Evolutionary conservation across 2,888 invertebrate genomes (phyloP).

Genomic region (Choreutis nemorana): DNA sequence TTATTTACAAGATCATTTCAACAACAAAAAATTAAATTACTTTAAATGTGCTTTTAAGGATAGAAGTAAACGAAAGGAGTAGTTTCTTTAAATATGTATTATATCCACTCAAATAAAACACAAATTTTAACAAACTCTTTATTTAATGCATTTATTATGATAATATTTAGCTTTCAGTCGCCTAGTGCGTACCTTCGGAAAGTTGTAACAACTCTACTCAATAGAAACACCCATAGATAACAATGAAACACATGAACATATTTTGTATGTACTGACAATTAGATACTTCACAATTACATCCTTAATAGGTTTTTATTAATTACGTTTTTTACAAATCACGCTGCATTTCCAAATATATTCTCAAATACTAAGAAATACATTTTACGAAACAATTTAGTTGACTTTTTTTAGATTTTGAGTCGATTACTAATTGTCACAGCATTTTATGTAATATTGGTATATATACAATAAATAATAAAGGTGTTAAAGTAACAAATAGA

Average conservation of each 20-base stretch:
- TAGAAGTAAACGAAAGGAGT: too few relatives aligned
- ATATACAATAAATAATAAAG: constrained; percentile 7
- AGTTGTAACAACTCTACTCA: constrained; percentile 57
- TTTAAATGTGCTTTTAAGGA: too few relatives aligned
- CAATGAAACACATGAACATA: neutral
- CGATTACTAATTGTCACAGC: constrained; percentile 3
- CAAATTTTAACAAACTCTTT: constrained; percentile 58
- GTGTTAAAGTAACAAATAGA: constrained; percentile 14
- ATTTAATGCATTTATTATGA: constrained; percentile 64
- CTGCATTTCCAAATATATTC: too few relatives aligned
- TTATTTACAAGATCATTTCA: too few relatives aligned
- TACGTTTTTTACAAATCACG: too few relatives aligned
- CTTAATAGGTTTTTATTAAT: too few relatives aligned
- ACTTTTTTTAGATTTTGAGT: constrained; percentile 2
- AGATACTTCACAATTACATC: too few relatives aligned
- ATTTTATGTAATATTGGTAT: constrained; percentile 7
- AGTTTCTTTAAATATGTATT: too few relatives aligned
- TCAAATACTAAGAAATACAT: constrained; percentile 4
- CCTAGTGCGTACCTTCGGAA: constrained; percentile 67
- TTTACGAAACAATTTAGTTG: constrained; percentile 7
- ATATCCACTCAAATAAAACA: constrained; percentile 21
- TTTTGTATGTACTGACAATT: too few relatives aligned
- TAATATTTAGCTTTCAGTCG: constrained; percentile 66
- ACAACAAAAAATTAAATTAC: too few relatives aligned
- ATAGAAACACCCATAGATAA: constrained; percentile 8